Conservation (phyloP, 2,888 invertebrate species). For the Hypercompe scribonia region DNA sequence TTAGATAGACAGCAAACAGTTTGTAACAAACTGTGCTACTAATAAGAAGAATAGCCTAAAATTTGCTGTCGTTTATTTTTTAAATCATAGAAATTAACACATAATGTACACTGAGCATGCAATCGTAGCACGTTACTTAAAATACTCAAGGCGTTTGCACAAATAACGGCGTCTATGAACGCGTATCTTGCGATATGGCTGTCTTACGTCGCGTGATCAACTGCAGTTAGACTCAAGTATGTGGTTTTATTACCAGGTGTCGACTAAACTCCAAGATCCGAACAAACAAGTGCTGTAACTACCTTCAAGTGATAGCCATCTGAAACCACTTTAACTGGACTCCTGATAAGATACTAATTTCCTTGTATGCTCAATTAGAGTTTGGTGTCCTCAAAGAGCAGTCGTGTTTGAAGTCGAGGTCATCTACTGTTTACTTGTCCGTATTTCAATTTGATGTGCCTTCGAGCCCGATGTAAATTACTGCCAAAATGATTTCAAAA, state of each 20-base stretch:
- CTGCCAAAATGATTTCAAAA: constrained; percentile 69
- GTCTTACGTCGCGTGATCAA: constrained; percentile 67
- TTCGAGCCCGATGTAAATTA: constrained; percentile 62
- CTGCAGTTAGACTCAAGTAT: constrained; percentile 70
- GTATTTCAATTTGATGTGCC: constrained; percentile 64
- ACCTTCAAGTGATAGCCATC: constrained; percentile 38
- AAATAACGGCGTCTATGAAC: constrained; percentile 47
- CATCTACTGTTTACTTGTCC: constrained; percentile 71
- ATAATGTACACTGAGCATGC: constrained; percentile 52
- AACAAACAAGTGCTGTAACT: constrained; percentile 23
- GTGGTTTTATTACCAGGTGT: constrained; percentile 53
- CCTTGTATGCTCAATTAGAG: constrained; percentile 39
- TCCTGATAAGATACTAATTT: constrained; percentile 41
- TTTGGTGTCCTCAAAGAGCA: constrained; percentile 51
- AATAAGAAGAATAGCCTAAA: neutral
- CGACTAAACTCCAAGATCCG: constrained; percentile 15
- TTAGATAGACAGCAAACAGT: constrained; percentile 6
- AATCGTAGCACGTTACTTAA: constrained; percentile 54
- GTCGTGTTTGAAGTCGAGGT: constrained; percentile 71
- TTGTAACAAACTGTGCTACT: constrained; percentile 6
- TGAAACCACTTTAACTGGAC: constrained; percentile 30
- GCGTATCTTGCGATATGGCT: constrained; percentile 50
- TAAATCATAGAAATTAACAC: constrained; percentile 42
- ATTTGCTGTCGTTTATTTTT: constrained; percentile 31
- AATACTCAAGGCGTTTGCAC: constrained; percentile 43